These are phyloP conservation scores for Tinamus major DNA, from an alignment of 2,797 vertebrate species.

Conservation along the genomic window DNA sequence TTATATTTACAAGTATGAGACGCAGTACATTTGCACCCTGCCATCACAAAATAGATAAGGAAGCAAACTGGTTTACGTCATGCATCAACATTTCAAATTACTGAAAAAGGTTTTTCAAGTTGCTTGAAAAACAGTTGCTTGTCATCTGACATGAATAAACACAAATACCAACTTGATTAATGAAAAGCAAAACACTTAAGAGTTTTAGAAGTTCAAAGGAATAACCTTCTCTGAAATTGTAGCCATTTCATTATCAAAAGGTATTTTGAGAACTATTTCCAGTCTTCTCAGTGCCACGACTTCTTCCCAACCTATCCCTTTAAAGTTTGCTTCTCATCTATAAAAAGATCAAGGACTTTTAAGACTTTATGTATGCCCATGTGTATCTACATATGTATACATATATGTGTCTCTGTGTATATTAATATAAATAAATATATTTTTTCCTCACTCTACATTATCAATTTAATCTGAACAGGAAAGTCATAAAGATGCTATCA, in stretches of 20 bases:
- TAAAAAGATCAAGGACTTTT: background rate
- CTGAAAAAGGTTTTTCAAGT: background rate
- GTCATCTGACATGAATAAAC: background rate
- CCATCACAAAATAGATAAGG: background rate
- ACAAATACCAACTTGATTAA: background rate
- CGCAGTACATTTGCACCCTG: background rate
- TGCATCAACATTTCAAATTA: background rate
- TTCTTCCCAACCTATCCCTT: background rate
- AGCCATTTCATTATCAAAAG: background rate
- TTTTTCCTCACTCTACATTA: background rate
- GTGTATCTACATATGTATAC: too few species aligned
- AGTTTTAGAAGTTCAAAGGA: background rate
- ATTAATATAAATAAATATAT: too few species aligned
- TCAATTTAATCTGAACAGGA: background rate
- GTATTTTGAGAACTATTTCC: background rate
- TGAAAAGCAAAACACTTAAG: background rate
- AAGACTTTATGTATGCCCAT: too few species aligned
- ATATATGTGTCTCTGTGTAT: too few species aligned
- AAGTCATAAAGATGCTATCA: background rate
- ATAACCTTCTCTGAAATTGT: background rate
- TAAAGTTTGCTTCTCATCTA: background rate
- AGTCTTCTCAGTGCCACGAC: background rate
- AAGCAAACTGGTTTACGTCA: background rate
- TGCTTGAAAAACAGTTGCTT: background rate
- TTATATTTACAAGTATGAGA: background rate